Evolutionary conservation across 1,140 invertebrate species (phyloP).

Genomic region (Drosophila grimshawi): DNA sequence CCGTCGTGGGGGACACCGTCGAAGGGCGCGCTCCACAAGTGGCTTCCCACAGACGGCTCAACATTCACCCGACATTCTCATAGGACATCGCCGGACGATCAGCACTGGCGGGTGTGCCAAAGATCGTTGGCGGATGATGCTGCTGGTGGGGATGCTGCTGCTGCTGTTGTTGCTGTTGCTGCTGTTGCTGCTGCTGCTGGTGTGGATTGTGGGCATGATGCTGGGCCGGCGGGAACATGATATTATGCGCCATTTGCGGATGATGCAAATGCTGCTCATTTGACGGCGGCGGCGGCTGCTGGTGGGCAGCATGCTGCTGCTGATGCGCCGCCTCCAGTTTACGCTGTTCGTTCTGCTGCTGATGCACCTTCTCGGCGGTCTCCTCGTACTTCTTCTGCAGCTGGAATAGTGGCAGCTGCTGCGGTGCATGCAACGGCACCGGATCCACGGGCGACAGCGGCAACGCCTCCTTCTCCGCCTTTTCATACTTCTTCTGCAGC

Average conservation of each 20-base stretch:
- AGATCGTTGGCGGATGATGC: constrained; percentile 70
- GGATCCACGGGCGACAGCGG: constrained; percentile 78
- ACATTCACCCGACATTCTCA: constrained; percentile 83
- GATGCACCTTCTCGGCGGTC: constrained; percentile 66
- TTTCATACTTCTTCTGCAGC: constrained; percentile 79
- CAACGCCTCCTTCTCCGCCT: constrained; percentile 75
- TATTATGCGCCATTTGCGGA: constrained; percentile 79
- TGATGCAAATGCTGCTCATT: constrained; percentile 80
- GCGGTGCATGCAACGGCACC: constrained; percentile 66
- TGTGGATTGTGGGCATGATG: constrained; percentile 75
- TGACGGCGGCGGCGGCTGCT: constrained; percentile 77
- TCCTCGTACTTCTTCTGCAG: constrained; percentile 82
- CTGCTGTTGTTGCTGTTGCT: constrained; percentile 65
- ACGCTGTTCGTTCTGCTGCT: constrained; percentile 71
- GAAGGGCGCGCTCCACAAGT: constrained; percentile 79
- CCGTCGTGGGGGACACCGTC: constrained; percentile 79
- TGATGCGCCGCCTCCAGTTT: constrained; percentile 73
- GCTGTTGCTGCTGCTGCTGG: constrained; percentile 62
- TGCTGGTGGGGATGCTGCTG: constrained; percentile 63
- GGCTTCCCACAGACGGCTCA: constrained; percentile 84
- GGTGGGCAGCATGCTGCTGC: constrained; percentile 71
- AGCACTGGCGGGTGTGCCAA: constrained; percentile 53
- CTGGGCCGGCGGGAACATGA: constrained; percentile 74
- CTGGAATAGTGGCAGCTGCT: constrained; percentile 77
- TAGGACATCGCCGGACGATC: constrained; percentile 81